Percentiles rank a stretch among this genome's conserved stretches.
phyloP scores from a whole-genome alignment of 2,113 vertebrate genomes.

The Varanus salvator region DNA sequence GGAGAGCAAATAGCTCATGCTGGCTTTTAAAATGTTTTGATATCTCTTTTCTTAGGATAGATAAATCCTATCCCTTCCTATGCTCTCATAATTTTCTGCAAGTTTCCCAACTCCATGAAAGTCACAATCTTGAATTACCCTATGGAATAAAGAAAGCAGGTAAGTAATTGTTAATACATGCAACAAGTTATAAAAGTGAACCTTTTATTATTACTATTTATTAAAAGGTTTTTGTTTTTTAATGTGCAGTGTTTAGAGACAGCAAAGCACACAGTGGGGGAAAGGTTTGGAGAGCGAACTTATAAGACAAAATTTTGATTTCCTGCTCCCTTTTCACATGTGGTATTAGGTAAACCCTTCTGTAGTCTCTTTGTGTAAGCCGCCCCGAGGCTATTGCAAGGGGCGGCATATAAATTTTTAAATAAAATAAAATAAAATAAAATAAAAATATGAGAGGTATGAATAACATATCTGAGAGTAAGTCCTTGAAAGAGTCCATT shows the following conservation, averaged over 20 bases:
- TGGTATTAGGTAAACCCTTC: neutral
- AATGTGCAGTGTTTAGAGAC: neutral
- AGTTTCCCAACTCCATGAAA: constrained; percentile 62
- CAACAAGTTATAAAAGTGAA: neutral
- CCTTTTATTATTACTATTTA: neutral
- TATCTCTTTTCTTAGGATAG: constrained; percentile 58
- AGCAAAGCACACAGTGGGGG: neutral
- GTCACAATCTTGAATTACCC: constrained; percentile 72
- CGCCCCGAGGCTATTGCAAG: no score
- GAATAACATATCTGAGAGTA: neutral
- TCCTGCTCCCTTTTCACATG: neutral
- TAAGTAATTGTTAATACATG: constrained; percentile 57
- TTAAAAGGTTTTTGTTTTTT: neutral
- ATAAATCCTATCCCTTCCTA: constrained; percentile 77
- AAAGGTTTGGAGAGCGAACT: neutral
- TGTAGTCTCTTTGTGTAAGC: neutral
- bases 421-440: no score
- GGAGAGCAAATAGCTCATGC: no score
- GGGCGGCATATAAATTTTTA: no score
- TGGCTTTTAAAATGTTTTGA: neutral
- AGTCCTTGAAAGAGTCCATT: neutral
- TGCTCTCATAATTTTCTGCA: constrained; percentile 73
- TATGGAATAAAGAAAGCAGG: constrained; percentile 78
- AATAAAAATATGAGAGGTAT: neutral
- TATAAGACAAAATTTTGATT: neutral